Evolutionary conservation across 2,888 invertebrate genomes (phyloP).

Genomic region (Conomelus anceps): DNA sequence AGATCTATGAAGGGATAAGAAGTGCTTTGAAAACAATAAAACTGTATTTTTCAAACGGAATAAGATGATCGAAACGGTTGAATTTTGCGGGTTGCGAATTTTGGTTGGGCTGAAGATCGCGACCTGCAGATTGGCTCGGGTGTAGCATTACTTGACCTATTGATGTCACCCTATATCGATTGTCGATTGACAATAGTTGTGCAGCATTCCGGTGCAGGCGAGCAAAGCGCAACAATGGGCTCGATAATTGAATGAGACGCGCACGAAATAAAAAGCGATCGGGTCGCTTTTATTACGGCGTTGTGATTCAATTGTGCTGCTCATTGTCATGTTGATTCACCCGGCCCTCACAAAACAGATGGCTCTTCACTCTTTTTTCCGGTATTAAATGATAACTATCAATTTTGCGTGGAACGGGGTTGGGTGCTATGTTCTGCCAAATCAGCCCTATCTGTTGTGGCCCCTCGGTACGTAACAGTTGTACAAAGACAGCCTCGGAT

Average conservation of each 20-base stretch:
- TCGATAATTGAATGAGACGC: slow-evolving; percentile 9
- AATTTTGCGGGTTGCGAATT: background rate
- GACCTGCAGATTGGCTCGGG: background rate
- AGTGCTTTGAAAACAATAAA: background rate
- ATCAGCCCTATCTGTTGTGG: background rate
- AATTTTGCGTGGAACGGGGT: slow-evolving; percentile 10
- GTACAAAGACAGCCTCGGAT: background rate
- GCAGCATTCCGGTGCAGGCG: background rate
- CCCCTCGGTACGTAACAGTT: background rate
- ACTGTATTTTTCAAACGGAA: background rate
- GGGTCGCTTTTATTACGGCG: background rate
- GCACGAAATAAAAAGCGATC: background rate
- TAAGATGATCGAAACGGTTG: background rate
- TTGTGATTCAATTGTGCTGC: slow-evolving; percentile 6
- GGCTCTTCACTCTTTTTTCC: background rate
- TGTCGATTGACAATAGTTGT: background rate
- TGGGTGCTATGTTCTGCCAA: too few species aligned
- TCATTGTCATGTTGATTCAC: slow-evolving; percentile 17
- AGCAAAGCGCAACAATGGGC: background rate
- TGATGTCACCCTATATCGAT: background rate
- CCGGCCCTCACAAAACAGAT: slow-evolving; percentile 14
- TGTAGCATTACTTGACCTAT: background rate
- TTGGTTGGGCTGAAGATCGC: background rate
- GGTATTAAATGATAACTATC: slow-evolving; percentile 21
- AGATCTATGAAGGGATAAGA: background rate